Base-by-base conservation (phyloP, 2,113 vertebrate species). In the Salvelinus alpinus region DNA sequence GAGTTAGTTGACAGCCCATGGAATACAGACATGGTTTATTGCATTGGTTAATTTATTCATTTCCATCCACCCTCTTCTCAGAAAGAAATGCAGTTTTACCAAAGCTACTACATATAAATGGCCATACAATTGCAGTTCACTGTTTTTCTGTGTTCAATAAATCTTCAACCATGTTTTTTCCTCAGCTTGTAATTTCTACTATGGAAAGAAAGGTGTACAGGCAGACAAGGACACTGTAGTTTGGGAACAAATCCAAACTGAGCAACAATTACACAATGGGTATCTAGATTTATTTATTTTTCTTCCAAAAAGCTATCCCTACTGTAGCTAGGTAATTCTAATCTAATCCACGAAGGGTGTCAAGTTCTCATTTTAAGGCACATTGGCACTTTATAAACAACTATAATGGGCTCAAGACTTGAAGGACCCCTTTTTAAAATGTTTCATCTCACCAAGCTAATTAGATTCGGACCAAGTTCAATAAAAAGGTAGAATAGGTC, bases 341-440 rank as follows among this genome's bases (percentile, higher is more conserved):
- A 83, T 80, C 77, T 87, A 87, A 90, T 82, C 78, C 84, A 77
- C 88, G 84, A 89, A 85, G 85, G 70, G 87, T 90, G 93, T 94
- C 97, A 99, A 99, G 98, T 93, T 92, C 87, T 94, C 87, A 84
- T 94, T 14, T 14, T 14, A 98, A 99, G 97, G 97, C 97, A 99
- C 97, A 51, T 90, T 51, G 87, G 90, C 84, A 81, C 79, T 90
- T 11, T 11, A 44, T 44, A 44, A 44, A 89, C 88, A 78, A 77
- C 79, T 88, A 84, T 77, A 85, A 85, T 81, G 82, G 82, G 79
- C 74, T 85, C 76, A 62, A 80, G 72, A 82, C 78, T 84, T 83
- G 75, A 83, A 9, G 82, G 84, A 87, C 89, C 74, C 66, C 72
- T 68, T 59, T 79, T 44, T 79, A 76, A 65, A 74, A 78, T 64